Base-by-base conservation (phyloP, 2,888 invertebrate genomes). In the Philaethria dido region DNA sequence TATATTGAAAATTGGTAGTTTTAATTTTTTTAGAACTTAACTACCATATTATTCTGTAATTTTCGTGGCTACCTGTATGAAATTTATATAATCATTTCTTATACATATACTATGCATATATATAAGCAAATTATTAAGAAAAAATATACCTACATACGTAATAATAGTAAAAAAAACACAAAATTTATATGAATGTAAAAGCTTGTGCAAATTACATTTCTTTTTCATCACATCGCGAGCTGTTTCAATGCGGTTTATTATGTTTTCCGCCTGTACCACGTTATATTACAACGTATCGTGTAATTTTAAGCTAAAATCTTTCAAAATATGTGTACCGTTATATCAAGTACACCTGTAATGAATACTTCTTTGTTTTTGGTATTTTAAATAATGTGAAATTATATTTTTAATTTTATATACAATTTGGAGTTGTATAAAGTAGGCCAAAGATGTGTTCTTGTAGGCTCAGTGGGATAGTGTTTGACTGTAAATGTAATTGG, bases 201-300 rank as follows among this genome's bases (percentile, higher is more conserved):
- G 59, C 44, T 25, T 45, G 55, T 39, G 39, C 39, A 25, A 59
- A 59, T 42, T 45, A 59, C 44, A 59, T 59, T 59, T 59, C 59
- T 45, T 59, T 59, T 59, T 59, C 59, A 59, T 59, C 20, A 22
- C 18, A 59, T 59, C 25, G 45, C 45, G 42, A 25, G 45, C 45
- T 59, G 59, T 18, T 59, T 59, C 42, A 45, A 25, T 59, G 59
- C 44, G 42, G 45, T 59, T 59, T 59, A 59, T 59, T 59, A 59
- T 59, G 18, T 59, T 59, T 59, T 18, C 22, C 45, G 29, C n/a
- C 29, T 29, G 55, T 39, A 39, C 22, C 39, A 36, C 39, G 8
- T 55, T 54, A 18, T 39, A 55, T 39, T 55, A 39, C 22, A 55
- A 20, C 14, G n/a, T 39, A 55, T 55, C 36, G 18, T 39, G 55